A percentile compares a stretch with the other conserved stretches of the same genome.
phyloP scores from a whole-genome alignment of 1,140 invertebrate species.

The Chelonus insularis region DNA sequence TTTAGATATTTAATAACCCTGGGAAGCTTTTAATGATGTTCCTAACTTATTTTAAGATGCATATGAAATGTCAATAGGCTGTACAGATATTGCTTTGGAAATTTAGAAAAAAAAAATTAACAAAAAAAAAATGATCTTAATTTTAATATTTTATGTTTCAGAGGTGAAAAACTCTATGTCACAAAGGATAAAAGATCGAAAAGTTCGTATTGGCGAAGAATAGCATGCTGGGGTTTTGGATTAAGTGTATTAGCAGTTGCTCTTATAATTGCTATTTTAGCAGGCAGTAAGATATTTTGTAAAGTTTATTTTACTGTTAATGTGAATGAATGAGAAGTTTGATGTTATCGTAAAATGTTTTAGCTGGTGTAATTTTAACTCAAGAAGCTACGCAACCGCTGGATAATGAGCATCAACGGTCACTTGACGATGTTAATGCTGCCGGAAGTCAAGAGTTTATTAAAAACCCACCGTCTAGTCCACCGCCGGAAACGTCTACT shows the following conservation, averaged over 20 bases:
- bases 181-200: conserved; percentile 76
- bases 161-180: conserved; percentile 79
- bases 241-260: conserved; percentile 65
- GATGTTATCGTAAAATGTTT: conserved; percentile 33
- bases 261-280: conserved; percentile 72
- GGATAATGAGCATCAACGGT: conserved; percentile 43
- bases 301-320: conserved; percentile 5
- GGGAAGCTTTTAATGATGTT: conserved; percentile 28
- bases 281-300: conserved; percentile 65
- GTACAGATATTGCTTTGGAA: conserved; percentile 12
- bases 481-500: conserved; percentile 57
- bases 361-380: conserved; percentile 63
- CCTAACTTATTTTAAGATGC: conserved; percentile 15
- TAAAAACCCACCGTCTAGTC: conserved; percentile 54
- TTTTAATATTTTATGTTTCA: conserved; percentile 59
- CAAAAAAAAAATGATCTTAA: neutral
- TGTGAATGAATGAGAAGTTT: neutral
- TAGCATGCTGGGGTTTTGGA: conserved; percentile 68
- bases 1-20: conserved; percentile 28
- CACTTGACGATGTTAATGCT: conserved; percentile 42
- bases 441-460: conserved; percentile 51
- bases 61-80: conserved; percentile 5
- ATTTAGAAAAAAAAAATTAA: neutral
- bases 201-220: conserved; percentile 68
- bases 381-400: conserved; percentile 57